Evolutionary conservation across 2,113 vertebrate genomes (phyloP), one percentile per base, ranked within the genome.

Genomic region (Mustela lutreola): DNA sequence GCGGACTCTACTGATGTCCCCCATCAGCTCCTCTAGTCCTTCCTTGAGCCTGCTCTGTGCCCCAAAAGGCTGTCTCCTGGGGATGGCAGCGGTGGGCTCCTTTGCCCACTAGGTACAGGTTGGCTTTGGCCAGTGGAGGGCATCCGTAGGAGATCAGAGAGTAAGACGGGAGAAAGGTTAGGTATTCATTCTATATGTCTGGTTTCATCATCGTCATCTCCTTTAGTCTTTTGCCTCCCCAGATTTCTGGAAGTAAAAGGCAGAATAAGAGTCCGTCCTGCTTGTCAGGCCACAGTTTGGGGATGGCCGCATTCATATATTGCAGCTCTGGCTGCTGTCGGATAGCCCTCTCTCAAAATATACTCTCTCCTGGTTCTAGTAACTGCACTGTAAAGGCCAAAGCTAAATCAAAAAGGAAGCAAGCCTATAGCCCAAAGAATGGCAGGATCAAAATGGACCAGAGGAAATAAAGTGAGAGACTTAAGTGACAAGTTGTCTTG

Each of bases 231-330:
- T 78, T 71, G 21, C 42, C 7, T 67, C 60, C 80, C 56, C 18
- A 76, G 18, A 78, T 95, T 92, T 94, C 75, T 92, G 65, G 48
- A 73, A 91, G 36, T 33, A 67, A 85, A 93, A 50, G 80, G 75
- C 75, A 89, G 67, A 95, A 39, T 33, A 73, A 67, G 53, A 86
- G 39, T 56, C 19, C 14, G 24, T 70, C 16, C n/a, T 73, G 2
- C 39, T 48, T 21, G 7, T 39, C n/a, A 19, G 39, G 42, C 9
- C 48, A 76, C 8, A 58, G 28, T 73, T 33, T 22, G 53, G 39
- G 75, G 31, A 50, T 53, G 63, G 36, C 36, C 31, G 4, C 28
- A 6, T 94, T 89, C n/a, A 50, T 50, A 31, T 42, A 15, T 42
- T 58, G n/a, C n/a, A n/a, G 60, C 12, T 73, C 62, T 78, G 36